These are phyloP conservation scores for Drosophila navojoa DNA, from an alignment of 1,140 invertebrate genomes.

Conservation along the genomic window DNA sequence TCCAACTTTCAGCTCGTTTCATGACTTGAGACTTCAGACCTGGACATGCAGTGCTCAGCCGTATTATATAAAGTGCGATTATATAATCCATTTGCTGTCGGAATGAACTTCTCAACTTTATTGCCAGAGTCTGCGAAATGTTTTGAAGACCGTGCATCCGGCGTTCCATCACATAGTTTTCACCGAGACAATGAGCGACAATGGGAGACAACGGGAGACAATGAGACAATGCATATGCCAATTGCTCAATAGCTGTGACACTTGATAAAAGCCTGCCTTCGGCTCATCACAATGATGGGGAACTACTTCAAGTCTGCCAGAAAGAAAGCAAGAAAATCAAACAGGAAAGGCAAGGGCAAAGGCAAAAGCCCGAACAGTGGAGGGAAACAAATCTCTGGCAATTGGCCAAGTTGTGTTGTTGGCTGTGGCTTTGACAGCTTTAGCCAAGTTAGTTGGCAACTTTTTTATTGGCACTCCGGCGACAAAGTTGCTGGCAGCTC, in stretches of 20 bases:
- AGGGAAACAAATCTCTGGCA: conserved; percentile 36
- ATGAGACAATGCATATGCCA: conserved; percentile 33
- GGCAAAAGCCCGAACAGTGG: not conserved
- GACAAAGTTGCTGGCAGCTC: conserved; percentile 20
- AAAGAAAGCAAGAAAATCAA: not conserved
- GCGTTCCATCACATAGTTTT: not conserved
- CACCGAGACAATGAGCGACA: not conserved
- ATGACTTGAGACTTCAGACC: not conserved
- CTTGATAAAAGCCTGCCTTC: conserved; percentile 2
- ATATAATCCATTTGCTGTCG: not conserved
- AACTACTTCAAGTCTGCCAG: not conserved
- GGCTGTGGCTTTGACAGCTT: conserved; percentile 18
- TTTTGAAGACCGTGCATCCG: not conserved
- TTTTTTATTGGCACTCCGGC: not conserved
- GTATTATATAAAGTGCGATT: not conserved
- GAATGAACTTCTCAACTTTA: conserved; percentile 1
- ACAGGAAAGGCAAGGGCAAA: not conserved
- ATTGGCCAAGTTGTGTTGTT: conserved; percentile 34
- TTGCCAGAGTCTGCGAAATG: not conserved
- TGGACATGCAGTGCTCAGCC: not conserved
- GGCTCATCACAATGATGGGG: not conserved
- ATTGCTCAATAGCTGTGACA: conserved; percentile 23
- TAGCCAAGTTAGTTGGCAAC: conserved; percentile 18
- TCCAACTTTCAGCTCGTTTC: not conserved
- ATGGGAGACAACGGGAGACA: not conserved